Conservation (phyloP, 2,797 vertebrate genomes). For the Scleropages formosus region DNA sequence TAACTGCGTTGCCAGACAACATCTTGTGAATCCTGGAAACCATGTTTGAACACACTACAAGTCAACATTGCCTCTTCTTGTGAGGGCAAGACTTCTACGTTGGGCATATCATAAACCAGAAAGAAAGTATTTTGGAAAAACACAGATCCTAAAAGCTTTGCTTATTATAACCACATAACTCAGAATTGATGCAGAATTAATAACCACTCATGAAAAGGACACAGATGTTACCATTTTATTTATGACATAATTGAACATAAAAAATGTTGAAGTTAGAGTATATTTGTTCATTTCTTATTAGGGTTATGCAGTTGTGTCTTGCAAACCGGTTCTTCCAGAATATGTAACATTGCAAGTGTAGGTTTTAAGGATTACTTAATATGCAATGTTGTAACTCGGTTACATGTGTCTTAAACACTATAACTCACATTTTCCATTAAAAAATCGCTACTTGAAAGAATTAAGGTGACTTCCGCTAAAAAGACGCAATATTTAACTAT, state of each 20-base stretch:
- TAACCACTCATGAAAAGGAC: too few species aligned
- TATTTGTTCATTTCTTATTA: too few species aligned
- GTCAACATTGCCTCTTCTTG: slow-evolving; percentile 52
- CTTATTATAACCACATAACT: neutral
- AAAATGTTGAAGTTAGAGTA: too few species aligned
- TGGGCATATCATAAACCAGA: slow-evolving; percentile 33
- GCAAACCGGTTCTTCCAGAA: too few species aligned
- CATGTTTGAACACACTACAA: slow-evolving; percentile 58
- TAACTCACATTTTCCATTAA: neutral
- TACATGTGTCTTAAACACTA: slow-evolving; percentile 24
- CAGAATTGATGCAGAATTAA: too few species aligned
- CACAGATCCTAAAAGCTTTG: neutral
- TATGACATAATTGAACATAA: too few species aligned
- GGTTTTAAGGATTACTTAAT: slow-evolving; percentile 24
- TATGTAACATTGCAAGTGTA: neutral
- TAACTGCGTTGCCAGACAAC: slow-evolving; percentile 70
- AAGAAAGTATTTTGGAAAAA: neutral
- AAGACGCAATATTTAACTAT: too few species aligned
- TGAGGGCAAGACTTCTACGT: slow-evolving; percentile 18
- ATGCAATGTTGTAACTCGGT: slow-evolving; percentile 17
- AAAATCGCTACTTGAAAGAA: neutral
- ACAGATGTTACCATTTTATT: too few species aligned
- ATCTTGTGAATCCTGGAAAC: slow-evolving; percentile 56
- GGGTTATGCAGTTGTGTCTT: too few species aligned
- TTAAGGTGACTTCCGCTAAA: neutral